Percentiles rank a stretch among this genome's conserved stretches.
Evolutionary conservation across 2,113 vertebrate genomes (phyloP).

Genomic region (Rhineura floridana): DNA sequence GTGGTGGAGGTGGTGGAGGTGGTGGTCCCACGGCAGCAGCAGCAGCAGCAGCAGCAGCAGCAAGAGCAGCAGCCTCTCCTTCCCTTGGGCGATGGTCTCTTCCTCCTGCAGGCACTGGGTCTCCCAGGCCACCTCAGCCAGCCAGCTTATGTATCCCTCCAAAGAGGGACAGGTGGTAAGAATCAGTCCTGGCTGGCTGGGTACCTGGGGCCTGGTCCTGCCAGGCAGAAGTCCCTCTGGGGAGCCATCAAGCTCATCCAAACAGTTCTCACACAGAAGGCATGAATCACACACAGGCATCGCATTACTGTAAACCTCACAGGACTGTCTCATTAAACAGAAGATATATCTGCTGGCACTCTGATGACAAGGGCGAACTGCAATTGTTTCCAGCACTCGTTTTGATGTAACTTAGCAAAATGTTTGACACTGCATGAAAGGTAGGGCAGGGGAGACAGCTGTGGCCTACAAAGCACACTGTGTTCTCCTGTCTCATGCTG

Average conservation of each 20-base stretch:
- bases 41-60: too few species aligned
- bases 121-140: too few species aligned
- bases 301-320: not conserved
- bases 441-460: not conserved
- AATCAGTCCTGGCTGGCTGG: too few species aligned
- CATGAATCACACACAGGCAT: fast-evolving
- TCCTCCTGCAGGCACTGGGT: too few species aligned
- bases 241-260: not conserved
- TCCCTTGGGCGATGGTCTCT: too few species aligned
- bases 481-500: not conserved
- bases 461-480: not conserved
- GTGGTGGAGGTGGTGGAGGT: too few species aligned
- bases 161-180: too few species aligned
- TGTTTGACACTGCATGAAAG: not conserved
- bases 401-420: not conserved
- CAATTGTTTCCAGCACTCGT: not conserved
- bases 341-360: not conserved
- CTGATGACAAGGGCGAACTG: not conserved
- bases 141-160: too few species aligned
- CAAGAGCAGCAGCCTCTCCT: too few species aligned
- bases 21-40: too few species aligned
- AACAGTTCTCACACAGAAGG: not conserved
- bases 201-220: too few species aligned
- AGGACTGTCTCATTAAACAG: not conserved
- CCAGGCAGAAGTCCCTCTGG: too few species aligned